These are phyloP conservation scores for Clepsis dumicolana DNA, from an alignment of 2,888 invertebrate species.

Conservation along the genomic window DNA sequence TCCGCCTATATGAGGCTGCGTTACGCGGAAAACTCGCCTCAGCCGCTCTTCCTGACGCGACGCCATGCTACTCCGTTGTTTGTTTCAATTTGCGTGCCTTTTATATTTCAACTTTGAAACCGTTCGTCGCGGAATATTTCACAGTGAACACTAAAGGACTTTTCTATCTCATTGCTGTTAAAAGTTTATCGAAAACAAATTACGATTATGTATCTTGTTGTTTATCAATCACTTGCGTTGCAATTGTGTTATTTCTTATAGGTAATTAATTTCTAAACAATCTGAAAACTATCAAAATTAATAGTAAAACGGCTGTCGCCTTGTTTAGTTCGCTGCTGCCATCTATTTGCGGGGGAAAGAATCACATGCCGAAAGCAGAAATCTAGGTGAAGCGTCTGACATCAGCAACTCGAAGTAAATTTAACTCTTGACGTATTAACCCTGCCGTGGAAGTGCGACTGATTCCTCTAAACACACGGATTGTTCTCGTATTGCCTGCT, in stretches of 20 bases:
- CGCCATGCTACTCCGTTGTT: slow-evolving; percentile 53
- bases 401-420: slow-evolving; percentile 81
- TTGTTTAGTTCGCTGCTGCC: slow-evolving; percentile 70
- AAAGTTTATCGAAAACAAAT: slow-evolving; percentile 1
- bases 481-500: slow-evolving; percentile 63
- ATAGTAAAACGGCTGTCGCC: slow-evolving; percentile 42
- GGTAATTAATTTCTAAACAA: neutral
- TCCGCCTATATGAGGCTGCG: slow-evolving; percentile 41
- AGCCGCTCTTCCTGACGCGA: slow-evolving; percentile 47
- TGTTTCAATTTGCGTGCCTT: slow-evolving; percentile 43
- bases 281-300: slow-evolving; percentile 7
- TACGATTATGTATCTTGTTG: slow-evolving; percentile 19
- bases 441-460: slow-evolving; percentile 54
- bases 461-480: slow-evolving; percentile 66
- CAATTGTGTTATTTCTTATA: slow-evolving; percentile 14
- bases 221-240: slow-evolving; percentile 5
- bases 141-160: neutral
- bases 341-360: slow-evolving; percentile 73
- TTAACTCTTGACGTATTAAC: slow-evolving; percentile 81
- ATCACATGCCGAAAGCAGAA: slow-evolving; percentile 70
- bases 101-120: slow-evolving; percentile 24
- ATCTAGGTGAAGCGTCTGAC: slow-evolving; percentile 85
- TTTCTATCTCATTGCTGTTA: neutral
- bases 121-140: neutral
- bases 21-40: slow-evolving; percentile 52